phyloP scores from a whole-genome alignment of 2,113 vertebrate genomes.

The Hylia prasina region DNA sequence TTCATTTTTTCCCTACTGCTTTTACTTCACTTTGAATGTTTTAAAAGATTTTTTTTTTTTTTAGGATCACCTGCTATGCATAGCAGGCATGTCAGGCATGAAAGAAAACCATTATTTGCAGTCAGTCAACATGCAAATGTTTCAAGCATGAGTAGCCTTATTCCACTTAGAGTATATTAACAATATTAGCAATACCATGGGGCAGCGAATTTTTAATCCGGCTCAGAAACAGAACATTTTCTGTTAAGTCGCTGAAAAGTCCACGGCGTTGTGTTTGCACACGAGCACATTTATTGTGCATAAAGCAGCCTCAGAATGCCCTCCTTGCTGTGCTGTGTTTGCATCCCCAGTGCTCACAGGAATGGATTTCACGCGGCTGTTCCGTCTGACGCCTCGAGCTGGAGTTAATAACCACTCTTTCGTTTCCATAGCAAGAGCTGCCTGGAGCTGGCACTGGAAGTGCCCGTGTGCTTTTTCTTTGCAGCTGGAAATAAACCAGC shows the following conservation, averaged over 20 bases:
- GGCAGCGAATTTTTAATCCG: not conserved
- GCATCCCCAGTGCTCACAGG: not conserved
- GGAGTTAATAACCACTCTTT: not conserved
- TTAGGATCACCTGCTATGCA: not conserved
- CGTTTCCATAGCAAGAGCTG: not conserved
- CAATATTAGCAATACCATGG: not conserved
- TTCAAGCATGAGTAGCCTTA: not conserved
- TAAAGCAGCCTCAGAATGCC: not conserved
- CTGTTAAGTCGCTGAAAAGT: not conserved
- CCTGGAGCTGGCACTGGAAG: not conserved
- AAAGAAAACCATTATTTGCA: not conserved
- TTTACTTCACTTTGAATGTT: not conserved
- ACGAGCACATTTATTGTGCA: not conserved
- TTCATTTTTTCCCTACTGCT: not conserved
- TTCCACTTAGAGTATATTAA: not conserved
- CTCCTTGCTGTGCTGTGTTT: not conserved
- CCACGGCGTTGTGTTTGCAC: not conserved
- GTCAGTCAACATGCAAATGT: not conserved
- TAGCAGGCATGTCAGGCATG: not conserved
- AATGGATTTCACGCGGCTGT: not conserved
- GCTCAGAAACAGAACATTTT: not conserved
- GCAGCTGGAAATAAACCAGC: not conserved
- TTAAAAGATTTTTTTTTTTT: not conserved
- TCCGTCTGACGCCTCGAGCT: not conserved
- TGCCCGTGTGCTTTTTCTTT: not conserved